Percentiles rank a stretch among this genome's conserved stretches.
These are phyloP conservation scores for Teleogryllus oceanicus DNA, from an alignment of 2,888 invertebrate genomes.

Conservation along the genomic window DNA sequence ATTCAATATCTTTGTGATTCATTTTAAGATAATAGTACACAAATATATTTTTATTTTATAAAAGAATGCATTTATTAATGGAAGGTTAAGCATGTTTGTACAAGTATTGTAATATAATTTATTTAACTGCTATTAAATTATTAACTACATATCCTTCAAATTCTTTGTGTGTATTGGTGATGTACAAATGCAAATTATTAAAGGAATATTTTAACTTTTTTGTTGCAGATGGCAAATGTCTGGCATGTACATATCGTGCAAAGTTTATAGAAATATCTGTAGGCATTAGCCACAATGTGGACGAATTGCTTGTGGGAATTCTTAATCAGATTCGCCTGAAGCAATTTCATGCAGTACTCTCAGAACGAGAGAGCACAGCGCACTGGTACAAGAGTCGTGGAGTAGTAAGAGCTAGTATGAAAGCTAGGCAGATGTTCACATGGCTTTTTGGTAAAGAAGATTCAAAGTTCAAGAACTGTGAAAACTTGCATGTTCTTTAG, in stretches of 20 bases:
- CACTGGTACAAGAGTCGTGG: constrained; percentile 85
- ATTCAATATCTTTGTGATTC: no score
- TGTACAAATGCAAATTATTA: no score
- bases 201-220: constrained; percentile 29
- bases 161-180: no score
- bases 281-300: constrained; percentile 94
- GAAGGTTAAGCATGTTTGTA: no score
- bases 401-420: constrained; percentile 79
- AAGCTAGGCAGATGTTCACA: constrained; percentile 81
- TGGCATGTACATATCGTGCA: constrained; percentile 85
- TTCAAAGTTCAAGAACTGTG: constrained; percentile 87
- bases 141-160: no score
- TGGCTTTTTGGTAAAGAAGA: constrained; percentile 90
- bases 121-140: no score
- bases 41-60: no score
- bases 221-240: constrained; percentile 82
- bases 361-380: constrained; percentile 50
- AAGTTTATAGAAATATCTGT: constrained; percentile 96
- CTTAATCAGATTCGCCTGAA: constrained; percentile 87
- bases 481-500: constrained; percentile 81
- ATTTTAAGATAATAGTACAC: no score
- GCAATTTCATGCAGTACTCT: constrained; percentile 57
- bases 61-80: no score
- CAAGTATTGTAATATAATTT: no score
- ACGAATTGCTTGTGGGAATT: constrained; percentile 89